A percentile compares a stretch with the other conserved stretches of the same genome.
These are phyloP conservation scores for Anguilla megastoma DNA, from an alignment of 2,797 vertebrate species.

Conservation along the genomic window DNA sequence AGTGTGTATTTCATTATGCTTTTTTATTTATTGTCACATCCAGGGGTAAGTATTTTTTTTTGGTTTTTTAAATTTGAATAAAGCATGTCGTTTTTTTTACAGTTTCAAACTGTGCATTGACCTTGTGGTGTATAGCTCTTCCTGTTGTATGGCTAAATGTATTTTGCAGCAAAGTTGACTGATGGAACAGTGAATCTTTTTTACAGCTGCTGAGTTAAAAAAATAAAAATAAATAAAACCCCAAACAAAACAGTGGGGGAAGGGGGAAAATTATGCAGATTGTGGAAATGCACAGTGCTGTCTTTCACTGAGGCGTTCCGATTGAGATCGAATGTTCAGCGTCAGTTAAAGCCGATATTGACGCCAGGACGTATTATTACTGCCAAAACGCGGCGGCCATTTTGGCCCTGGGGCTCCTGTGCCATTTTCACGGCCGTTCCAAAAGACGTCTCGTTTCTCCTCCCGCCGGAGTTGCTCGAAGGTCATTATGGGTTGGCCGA, in stretches of 20 bases:
- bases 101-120: not conserved
- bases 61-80: not conserved
- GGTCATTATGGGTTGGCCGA: not conserved
- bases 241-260: not conserved
- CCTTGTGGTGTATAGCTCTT: not conserved
- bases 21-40: not conserved
- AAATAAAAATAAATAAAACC: not conserved
- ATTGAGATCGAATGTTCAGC: not conserved
- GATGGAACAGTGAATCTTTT: not conserved
- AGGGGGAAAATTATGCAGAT: not conserved
- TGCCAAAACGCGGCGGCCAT: not conserved
- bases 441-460: not conserved
- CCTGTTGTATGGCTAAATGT: conserved; percentile 13
- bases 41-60: not conserved
- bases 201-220: not conserved
- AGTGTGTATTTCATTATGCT: not conserved
- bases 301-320: not conserved
- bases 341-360: not conserved
- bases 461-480: not conserved
- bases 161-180: not conserved
- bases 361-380: not conserved
- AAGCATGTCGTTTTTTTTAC: not conserved
- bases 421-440: not conserved
- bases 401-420: not conserved
- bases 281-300: not conserved